These are phyloP conservation scores for Halcyon leucocephala DNA, from an alignment of 2,797 vertebrate genomes.

Conservation along the genomic window DNA sequence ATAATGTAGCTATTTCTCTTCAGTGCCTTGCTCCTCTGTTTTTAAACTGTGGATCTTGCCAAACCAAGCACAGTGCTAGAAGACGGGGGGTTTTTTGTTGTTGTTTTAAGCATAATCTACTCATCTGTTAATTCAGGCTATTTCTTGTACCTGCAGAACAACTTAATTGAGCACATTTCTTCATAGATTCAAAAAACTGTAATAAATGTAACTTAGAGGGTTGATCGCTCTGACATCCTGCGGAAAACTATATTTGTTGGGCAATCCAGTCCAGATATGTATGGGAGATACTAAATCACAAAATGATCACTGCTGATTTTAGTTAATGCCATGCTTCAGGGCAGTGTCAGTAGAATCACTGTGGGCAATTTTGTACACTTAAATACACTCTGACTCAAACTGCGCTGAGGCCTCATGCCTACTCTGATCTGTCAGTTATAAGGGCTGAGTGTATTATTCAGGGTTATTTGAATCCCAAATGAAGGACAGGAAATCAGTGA, in stretches of 20 bases:
- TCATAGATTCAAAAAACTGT: not conserved
- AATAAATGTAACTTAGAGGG: not conserved
- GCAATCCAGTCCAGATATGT: not conserved
- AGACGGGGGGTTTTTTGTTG: not conserved
- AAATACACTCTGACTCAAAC: not conserved
- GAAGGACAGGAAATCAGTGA: not conserved
- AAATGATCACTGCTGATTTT: not conserved
- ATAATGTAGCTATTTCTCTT: not conserved
- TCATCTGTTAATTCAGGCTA: not conserved
- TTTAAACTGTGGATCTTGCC: not conserved
- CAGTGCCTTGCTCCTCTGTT: not conserved
- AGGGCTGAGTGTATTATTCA: not conserved
- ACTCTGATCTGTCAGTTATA: not conserved
- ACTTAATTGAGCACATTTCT: not conserved
- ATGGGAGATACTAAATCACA: not conserved
- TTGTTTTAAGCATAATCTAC: not conserved
- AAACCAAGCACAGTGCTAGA: not conserved
- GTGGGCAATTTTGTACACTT: not conserved
- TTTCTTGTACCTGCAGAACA: not conserved
- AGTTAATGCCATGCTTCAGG: not conserved
- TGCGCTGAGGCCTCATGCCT: accelerated
- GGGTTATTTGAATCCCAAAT: not conserved
- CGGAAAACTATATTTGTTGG: not conserved
- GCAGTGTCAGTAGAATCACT: not conserved
- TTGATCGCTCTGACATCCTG: not conserved